These are phyloP conservation scores for Herminia tarsipennalis DNA, from an alignment of 2,888 invertebrate genomes.

Conservation along the genomic window DNA sequence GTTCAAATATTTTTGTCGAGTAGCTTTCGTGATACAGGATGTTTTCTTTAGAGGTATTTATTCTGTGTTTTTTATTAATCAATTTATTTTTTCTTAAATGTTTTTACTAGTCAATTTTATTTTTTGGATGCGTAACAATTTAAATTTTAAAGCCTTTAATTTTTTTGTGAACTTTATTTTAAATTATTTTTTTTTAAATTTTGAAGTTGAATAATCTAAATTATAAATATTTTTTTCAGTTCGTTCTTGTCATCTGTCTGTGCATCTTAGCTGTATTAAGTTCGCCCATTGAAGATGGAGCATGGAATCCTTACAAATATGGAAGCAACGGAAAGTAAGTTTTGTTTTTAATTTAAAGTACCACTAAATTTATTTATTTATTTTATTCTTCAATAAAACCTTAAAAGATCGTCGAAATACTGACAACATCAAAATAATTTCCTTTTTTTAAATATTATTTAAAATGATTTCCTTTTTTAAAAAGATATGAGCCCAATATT, in stretches of 20 bases:
- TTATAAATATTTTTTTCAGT: constrained; percentile 52
- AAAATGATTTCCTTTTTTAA: too few species aligned
- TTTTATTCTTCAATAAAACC: too few species aligned
- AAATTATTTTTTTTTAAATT: background rate
- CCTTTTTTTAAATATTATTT: too few species aligned
- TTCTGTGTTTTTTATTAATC: constrained; percentile 11
- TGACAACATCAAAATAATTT: too few species aligned
- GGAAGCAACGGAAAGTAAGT: constrained; percentile 78
- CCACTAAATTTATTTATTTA: too few species aligned
- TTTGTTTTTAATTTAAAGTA: too few species aligned
- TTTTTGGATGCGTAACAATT: too few species aligned
- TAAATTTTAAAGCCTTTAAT: constrained; percentile 15
- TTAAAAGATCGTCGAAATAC: too few species aligned
- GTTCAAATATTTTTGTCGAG: constrained; percentile 35
- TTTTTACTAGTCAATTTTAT: constrained; percentile 1
- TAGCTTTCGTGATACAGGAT: constrained; percentile 60
- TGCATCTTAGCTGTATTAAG: constrained; percentile 65
- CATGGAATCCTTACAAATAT: constrained; percentile 73
- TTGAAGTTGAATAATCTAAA: background rate
- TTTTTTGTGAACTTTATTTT: background rate
- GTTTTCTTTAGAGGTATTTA: constrained; percentile 66
- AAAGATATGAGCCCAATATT: too few species aligned
- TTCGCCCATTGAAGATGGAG: constrained; percentile 67
- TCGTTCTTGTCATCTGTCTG: constrained; percentile 64
- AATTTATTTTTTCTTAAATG: constrained; percentile 8